Evolutionary conservation across 2,888 invertebrate species (phyloP), one percentile per base, ranked within the genome.

Genomic region (Crocallis elinguaria): DNA sequence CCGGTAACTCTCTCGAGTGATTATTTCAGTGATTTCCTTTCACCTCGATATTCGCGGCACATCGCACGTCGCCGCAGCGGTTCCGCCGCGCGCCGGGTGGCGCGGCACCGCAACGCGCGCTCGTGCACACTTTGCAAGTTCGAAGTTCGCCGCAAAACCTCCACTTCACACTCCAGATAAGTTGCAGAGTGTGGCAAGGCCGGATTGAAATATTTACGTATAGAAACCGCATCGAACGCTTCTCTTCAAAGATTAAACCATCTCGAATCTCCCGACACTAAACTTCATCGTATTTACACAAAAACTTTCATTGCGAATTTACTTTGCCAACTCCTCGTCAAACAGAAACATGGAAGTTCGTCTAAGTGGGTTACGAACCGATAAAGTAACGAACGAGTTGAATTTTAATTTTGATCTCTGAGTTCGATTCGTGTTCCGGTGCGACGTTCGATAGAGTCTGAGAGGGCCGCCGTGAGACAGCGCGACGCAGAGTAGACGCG

Each of bases 261-360:
- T 71, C 58, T 65, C 66, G 48, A 55, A 68, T 77, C 75, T 71
- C 64, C 19, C 67, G 66, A 65, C 66, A 69, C 68, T 66, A 54
- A 81, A 81, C 72, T 81, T 77, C 66, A 73, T 71, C 75, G 21
- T 77, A 77, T 80, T 79, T 75, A 76, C 75, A 72, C 69, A 54
- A 59, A 71, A 79, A 75, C 71, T 77, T 75, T 71, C 57, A 59
- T 63, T 60, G 55, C 62, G 67, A 75, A 82, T 79, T 78, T 76
- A 77, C 80, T 82, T 77, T 69, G 64, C 64, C 48, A 72, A 77
- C 72, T 75, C 66, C 71, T 78, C 77, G 72, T 78, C 80, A 79
- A 82, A 81, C 73, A 73, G 76, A 81, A 82, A 78, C 82, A 80
- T 69, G 70, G 66, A 81, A 79, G 70, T 82, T 73, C 56, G 67